phyloP scores from a whole-genome alignment of 1,140 invertebrate species.

The Polypedilum vanderplanki region DNA sequence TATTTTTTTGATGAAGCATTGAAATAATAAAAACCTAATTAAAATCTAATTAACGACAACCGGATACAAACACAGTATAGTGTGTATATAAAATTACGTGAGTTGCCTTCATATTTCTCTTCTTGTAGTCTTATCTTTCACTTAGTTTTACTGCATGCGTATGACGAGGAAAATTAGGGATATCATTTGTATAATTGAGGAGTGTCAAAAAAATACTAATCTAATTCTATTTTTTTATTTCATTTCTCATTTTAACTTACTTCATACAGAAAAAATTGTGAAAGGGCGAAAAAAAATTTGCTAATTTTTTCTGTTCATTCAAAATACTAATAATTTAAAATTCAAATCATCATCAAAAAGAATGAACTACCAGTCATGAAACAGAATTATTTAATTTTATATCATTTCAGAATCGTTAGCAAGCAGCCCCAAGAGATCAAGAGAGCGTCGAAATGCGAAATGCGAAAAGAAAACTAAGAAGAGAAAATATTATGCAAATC shows the following conservation, averaged over 20 bases:
- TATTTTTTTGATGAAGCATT: not conserved
- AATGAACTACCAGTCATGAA: not conserved
- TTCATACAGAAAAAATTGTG: not conserved
- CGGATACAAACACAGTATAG: not conserved
- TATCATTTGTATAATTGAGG: not conserved
- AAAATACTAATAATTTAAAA: not conserved
- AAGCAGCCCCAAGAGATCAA: not conserved
- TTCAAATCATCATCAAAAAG: not conserved
- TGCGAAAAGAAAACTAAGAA: not conserved
- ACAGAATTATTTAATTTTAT: not conserved
- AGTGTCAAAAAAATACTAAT: not conserved
- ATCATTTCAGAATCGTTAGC: conserved; percentile 6
- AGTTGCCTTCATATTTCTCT: not conserved
- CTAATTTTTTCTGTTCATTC: not conserved
- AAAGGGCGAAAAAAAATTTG: not conserved
- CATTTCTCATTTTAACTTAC: not conserved
- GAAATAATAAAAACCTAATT: conserved; percentile 21
- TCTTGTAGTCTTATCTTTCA: not conserved
- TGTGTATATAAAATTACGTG: not conserved
- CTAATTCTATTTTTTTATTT: not conserved
- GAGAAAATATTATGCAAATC: conserved; percentile 2
- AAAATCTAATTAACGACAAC: conserved; percentile 17
- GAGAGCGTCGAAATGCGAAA: not conserved
- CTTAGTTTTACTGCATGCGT: not conserved
- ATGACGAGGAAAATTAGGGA: not conserved